Evolutionary conservation across 2,797 vertebrate species (phyloP).

Genomic region (Choloepus didactylus): DNA sequence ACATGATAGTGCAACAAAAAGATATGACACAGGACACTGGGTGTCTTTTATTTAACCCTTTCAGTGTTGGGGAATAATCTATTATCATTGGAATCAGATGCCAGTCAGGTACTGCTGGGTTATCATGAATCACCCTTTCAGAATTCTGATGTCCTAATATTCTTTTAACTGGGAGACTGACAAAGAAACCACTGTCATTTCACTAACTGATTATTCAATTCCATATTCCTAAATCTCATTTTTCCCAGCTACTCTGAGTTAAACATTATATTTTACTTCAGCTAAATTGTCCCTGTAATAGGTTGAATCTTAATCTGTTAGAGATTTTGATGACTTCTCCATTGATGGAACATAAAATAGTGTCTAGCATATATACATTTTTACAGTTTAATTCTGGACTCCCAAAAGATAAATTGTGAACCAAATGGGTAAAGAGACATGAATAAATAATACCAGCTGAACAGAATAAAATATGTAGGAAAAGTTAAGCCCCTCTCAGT

Average conservation of each 20-base stretch:
- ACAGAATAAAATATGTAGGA: slow-evolving; percentile 68
- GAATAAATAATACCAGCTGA: slow-evolving; percentile 81
- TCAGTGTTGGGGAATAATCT: slow-evolving; percentile 46
- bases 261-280: slow-evolving; percentile 81
- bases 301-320: slow-evolving; percentile 71
- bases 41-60: slow-evolving; percentile 48
- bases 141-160: slow-evolving; percentile 78
- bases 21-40: slow-evolving; percentile 39
- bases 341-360: slow-evolving; percentile 77
- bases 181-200: slow-evolving; percentile 77
- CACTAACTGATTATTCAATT: slow-evolving; percentile 73
- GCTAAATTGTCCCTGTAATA: slow-evolving; percentile 77
- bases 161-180: slow-evolving; percentile 80
- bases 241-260: slow-evolving; percentile 76
- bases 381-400: slow-evolving; percentile 78
- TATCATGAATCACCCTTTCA: slow-evolving; percentile 73
- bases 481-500: slow-evolving; percentile 79
- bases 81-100: slow-evolving; percentile 67
- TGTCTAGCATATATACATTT: slow-evolving; percentile 77
- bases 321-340: slow-evolving; percentile 76
- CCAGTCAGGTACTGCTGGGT: slow-evolving; percentile 55
- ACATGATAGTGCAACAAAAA: slow-evolving; percentile 18
- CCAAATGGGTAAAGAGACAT: slow-evolving; percentile 75
- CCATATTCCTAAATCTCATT: slow-evolving; percentile 80
- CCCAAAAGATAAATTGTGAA: slow-evolving; percentile 75